Base-by-base conservation (phyloP, 2,113 vertebrate genomes). In the Pangasianodon hypophthalmus region DNA sequence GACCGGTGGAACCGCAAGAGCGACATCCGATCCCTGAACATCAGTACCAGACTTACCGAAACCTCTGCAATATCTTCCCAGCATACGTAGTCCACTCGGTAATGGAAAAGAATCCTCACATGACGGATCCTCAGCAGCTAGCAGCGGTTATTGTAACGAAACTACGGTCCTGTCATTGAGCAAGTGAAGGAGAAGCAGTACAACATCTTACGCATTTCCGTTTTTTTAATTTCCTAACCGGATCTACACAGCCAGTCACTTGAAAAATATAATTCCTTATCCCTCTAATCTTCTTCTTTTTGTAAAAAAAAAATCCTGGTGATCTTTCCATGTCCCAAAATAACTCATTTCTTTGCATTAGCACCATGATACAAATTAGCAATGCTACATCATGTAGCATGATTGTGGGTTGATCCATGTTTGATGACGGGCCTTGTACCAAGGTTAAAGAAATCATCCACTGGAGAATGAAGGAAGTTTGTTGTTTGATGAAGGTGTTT, bases 61-160 rank as follows among this genome's bases (percentile, higher is more conserved):
- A 99, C 94, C 98, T 99, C 92, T 99, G 98, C 95, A 99, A 99
- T 96, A 99, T 99, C 92, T 99, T 99, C 92, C 98, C 98, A 81
- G 96, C 97, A 13, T 97, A 97, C 44, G 94, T 99, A 32, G 98
- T 99, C 86, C 98, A 98, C 93, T 97, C 97, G 1, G 98, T 99
- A 67, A 99, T 99, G 98, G 98, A 99, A 93, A 99, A 99, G 94
- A 99, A 99, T 92, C 98, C 98, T 88, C 98, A 99, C 93, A 95
- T 98, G 94, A 98, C 97, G 86, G 98, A 99, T 92, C 98, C 98
- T 54, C 98, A 99, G 81, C 98, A 99, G 93, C 95, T 99, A 84
- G 98, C 98, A 84, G 98, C 98, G 84, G 96, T 99, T 93, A 99
- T 99, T 89, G 98, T 99, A 91, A 97, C 98, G 84, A 98, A 97